Conservation (phyloP, 2,888 invertebrate species). For the Chelonus formosanus region DNA sequence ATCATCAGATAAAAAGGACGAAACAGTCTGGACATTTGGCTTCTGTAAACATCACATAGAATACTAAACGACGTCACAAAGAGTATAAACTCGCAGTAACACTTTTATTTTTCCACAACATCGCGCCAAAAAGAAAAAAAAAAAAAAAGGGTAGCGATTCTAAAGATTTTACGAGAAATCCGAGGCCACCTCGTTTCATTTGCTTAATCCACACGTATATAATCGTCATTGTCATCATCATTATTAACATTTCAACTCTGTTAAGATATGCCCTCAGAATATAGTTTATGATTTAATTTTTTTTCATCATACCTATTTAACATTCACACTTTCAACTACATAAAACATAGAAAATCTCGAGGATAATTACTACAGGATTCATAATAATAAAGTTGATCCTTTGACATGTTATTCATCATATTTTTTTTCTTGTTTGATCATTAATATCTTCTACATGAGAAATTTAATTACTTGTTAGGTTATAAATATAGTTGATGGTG, state of each 20-base stretch:
- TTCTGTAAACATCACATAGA: conserved; percentile 1
- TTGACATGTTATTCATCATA: neutral
- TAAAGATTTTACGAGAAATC: conserved; percentile 12
- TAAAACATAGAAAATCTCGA: neutral
- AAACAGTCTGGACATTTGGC: neutral
- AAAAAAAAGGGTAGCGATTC: conserved; percentile 7
- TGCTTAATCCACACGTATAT: conserved; percentile 19
- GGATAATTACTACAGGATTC: conserved; percentile 14
- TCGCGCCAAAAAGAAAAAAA: neutral
- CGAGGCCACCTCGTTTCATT: conserved; percentile 10
- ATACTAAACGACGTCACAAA: neutral
- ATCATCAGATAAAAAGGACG: conserved; percentile 20
- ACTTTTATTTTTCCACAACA: too few species aligned
- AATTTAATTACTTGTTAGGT: too few species aligned
- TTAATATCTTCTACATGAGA: too few species aligned
- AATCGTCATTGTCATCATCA: too few species aligned
- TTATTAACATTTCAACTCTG: too few species aligned
- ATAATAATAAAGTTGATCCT: conserved; percentile 11
- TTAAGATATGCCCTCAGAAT: neutral
- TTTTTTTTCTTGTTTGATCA: neutral
- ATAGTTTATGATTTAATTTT: conserved; percentile 18
- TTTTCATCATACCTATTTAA: conserved; percentile 13
- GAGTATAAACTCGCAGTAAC: neutral
- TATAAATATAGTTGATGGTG: too few species aligned
- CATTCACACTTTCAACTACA: conserved; percentile 22